Percentiles rank a stretch among this genome's conserved stretches.
Evolutionary conservation across 2,888 invertebrate species (phyloP).

Genomic region (Cerceris rybyensis): DNA sequence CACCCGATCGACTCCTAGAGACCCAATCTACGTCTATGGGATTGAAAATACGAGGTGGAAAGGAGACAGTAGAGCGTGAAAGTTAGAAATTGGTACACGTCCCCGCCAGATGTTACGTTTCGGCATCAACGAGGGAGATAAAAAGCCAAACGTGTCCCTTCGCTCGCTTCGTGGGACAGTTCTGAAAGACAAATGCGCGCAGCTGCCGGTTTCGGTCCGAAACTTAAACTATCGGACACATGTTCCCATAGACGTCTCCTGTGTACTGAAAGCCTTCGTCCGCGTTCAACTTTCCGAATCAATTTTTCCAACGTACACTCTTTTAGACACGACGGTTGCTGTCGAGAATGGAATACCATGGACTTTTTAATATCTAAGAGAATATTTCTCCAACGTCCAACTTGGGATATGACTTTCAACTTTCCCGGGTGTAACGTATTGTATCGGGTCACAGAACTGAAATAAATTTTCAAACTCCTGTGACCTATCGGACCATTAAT

Average conservation of each 20-base stretch:
- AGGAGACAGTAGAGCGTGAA: conserved; percentile 45
- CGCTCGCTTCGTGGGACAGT: conserved; percentile 38
- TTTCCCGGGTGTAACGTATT: too few relatives aligned
- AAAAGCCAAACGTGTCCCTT: conserved; percentile 47
- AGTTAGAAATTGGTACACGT: conserved; percentile 66
- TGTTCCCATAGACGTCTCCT: conserved; percentile 43
- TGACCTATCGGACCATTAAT: too few relatives aligned
- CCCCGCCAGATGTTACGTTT: conserved; percentile 61
- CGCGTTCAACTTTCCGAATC: conserved; percentile 6
- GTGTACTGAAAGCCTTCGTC: conserved; percentile 7
- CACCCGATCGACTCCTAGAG: too few relatives aligned
- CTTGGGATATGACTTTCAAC: too few relatives aligned
- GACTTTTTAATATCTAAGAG: too few relatives aligned
- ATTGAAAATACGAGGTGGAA: conserved; percentile 28
- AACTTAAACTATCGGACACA: conserved; percentile 57
- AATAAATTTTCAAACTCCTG: too few relatives aligned
- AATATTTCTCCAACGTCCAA: too few relatives aligned
- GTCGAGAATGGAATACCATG: too few relatives aligned
- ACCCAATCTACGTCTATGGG: too few relatives aligned
- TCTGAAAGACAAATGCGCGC: conserved; percentile 48
- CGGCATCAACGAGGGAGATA: conserved; percentile 48
- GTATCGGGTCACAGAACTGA: too few relatives aligned
- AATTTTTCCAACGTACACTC: not conserved
- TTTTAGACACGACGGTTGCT: not conserved
- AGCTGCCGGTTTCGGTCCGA: conserved; percentile 57